These are phyloP conservation scores for Meandrina meandrites DNA, from an alignment of 92 coral and sea anemone species.

Conservation along the genomic window DNA sequence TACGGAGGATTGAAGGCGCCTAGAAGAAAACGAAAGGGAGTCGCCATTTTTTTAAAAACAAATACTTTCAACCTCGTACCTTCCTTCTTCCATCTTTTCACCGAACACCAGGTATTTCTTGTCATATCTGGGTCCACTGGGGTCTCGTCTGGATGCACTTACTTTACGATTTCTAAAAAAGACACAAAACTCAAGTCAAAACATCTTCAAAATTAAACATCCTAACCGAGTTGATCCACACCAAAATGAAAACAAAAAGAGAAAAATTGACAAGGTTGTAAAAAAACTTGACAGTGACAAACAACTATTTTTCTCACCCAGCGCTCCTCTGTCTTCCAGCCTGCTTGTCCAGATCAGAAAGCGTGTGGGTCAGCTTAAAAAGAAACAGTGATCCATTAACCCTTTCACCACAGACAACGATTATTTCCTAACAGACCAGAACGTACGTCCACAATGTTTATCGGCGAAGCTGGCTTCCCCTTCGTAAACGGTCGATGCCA, in stretches of 20 bases:
- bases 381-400: background rate
- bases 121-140: constrained; percentile 75
- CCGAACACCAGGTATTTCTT: constrained; percentile 94
- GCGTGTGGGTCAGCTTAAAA: constrained; percentile 10
- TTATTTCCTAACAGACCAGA: too few relatives aligned
- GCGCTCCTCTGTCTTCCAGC: constrained; percentile 40
- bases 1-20: too few relatives aligned
- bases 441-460: too few relatives aligned
- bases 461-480: too few relatives aligned
- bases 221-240: background rate
- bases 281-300: background rate
- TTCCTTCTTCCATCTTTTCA: constrained; percentile 81
- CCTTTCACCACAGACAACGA: background rate
- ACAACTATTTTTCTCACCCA: constrained; percentile 32
- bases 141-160: constrained; percentile 72
- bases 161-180: constrained; percentile 50
- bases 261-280: background rate
- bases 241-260: too few relatives aligned
- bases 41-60: background rate
- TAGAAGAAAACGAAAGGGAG: background rate
- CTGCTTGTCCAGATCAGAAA: constrained; percentile 43
- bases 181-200: background rate
- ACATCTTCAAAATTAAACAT: background rate
- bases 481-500: too few relatives aligned
- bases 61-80: constrained; percentile 42